Conservation (phyloP, 2,113 vertebrate genomes). For the Microtus oregoni region DNA sequence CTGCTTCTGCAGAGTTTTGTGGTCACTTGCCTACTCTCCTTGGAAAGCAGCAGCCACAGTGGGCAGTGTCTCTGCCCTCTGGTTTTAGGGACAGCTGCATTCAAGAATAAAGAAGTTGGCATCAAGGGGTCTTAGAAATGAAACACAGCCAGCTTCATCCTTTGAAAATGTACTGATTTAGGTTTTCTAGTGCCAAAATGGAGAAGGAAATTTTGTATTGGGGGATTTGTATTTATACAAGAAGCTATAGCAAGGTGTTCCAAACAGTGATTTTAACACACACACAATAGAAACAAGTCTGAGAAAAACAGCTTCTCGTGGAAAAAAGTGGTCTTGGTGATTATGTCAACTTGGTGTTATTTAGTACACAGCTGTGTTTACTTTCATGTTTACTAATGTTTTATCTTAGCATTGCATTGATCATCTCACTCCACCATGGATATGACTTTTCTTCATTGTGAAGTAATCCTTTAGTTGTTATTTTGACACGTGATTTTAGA, state of each 20-base stretch:
- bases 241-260: not conserved
- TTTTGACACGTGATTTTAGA: not conserved
- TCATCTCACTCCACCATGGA: no score
- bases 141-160: not conserved
- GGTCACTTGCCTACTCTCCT: not conserved
- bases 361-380: accelerated
- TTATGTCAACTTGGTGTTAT: accelerated
- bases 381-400: not conserved
- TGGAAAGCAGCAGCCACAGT: not conserved
- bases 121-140: not conserved
- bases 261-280: not conserved
- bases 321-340: accelerated
- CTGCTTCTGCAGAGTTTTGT: not conserved
- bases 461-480: not conserved
- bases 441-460: not conserved
- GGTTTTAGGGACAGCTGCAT: not conserved
- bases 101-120: not conserved
- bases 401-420: no score
- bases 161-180: not conserved
- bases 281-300: not conserved
- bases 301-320: no score
- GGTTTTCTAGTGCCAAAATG: not conserved
- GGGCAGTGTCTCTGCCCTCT: no score
- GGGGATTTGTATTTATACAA: not conserved
- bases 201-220: not conserved